Evolutionary conservation across 2,797 vertebrate species (phyloP), one percentile per base, ranked within the genome.

Genomic region (Chelidonichthys spinosus): DNA sequence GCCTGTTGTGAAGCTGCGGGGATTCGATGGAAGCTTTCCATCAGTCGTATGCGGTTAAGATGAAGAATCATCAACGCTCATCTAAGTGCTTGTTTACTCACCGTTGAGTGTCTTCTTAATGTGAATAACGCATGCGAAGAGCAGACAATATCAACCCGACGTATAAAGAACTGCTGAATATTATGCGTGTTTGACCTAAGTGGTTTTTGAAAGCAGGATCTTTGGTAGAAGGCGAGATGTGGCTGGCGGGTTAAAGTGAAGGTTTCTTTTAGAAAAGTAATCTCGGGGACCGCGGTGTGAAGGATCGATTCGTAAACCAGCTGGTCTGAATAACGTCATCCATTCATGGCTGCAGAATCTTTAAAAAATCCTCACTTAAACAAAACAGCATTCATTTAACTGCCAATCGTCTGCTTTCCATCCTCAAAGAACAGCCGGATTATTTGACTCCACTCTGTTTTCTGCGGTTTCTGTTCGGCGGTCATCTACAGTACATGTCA

Each of bases 261-360:
- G 46, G 62, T 59, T 25, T 25, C 1, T 77, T 87, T 85, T 74
- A 53, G 63, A 75, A 44, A 83, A 83, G 78, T 84, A 74, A 85
- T 66, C 63, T 78, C 55, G 7, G 33, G 63, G 63, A 83, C 63
- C 62, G 6, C 11, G 71, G 73, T 71, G 66, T 81, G 74, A 83
- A 64, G 52, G 80, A 85, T 85, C 68, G 80, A 74, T 85, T 82
- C 77, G 87, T 86, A 82, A 90, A 71, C 47, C 68, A 63, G 47
- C 72, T 14, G 9, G 74, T 47, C 69, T 73, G 17, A 81, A 78
- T 74, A 87, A 84, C 69, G 85, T 68, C 35, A 61, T 80, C 75
- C 25, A 81, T 89, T 82, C 65, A 79, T 90, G 87, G 85, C 69
- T 11, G 4, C 11, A 8, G 36, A 74, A 69, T 81, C 79, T 83